Percentiles rank a stretch among this genome's conserved stretches.
Conservation (phyloP, 2,113 vertebrate genomes). For the Toxotes jaculatrix region DNA sequence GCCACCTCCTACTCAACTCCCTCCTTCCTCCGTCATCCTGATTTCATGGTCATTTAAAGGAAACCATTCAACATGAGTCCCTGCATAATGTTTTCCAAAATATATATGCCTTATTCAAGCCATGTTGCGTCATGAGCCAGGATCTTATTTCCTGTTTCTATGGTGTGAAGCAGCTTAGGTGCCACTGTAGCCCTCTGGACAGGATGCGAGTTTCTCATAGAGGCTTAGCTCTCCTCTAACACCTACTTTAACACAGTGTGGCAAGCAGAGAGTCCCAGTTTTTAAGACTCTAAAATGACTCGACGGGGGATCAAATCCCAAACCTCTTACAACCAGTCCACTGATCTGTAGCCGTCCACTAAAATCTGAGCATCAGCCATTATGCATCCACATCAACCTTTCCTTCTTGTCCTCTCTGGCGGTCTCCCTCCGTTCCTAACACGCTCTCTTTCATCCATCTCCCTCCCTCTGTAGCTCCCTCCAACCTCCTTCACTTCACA, state of each 20-base stretch:
- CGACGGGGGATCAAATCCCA: conserved; percentile 44
- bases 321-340: conserved; percentile 36
- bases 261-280: conserved; percentile 13
- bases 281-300: conserved; percentile 40
- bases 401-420: not conserved
- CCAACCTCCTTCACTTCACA: conserved; percentile 23
- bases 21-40: conserved; percentile 31
- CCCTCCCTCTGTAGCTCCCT: conserved; percentile 14
- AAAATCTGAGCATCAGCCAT: conserved; percentile 37
- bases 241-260: conserved; percentile 37
- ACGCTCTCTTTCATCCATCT: conserved; percentile 8
- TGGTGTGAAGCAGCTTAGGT: conserved; percentile 7
- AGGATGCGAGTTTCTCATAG: conserved; percentile 25
- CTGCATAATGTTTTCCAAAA: conserved; percentile 25
- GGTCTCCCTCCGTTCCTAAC: not conserved
- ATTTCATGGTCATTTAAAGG: conserved; percentile 58
- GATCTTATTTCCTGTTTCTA: conserved; percentile 36
- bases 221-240: conserved; percentile 44
- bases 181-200: conserved; percentile 11
- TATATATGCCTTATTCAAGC: not conserved
- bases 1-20: conserved; percentile 41
- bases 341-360: conserved; percentile 38
- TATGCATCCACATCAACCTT: conserved; percentile 18
- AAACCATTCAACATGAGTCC: conserved; percentile 19
- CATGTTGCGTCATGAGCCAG: conserved; percentile 6